Evolutionary conservation across 1,140 invertebrate species (phyloP), one percentile per base, ranked within the genome.

Genomic region (Lepidurus arcticus): DNA sequence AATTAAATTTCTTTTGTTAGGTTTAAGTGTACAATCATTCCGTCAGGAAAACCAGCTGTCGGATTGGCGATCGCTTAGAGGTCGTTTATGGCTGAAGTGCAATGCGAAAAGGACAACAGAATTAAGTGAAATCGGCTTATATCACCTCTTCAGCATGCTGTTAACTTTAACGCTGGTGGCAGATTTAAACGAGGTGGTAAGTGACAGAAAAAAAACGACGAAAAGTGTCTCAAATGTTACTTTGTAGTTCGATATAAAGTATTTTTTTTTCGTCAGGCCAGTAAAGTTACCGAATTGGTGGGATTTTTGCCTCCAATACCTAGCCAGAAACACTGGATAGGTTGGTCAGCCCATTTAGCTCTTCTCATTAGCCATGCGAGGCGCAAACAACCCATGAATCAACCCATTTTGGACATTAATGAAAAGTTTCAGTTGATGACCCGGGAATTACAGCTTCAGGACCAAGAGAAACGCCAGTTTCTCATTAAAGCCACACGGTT

Each of bases 101-200:
- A 65, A 65, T 16, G 8, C 53, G 53, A 65, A 65, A 65, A 13
- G n/a, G 13, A 21, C 21, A n/a, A 13, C 21, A 65, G 53, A 65
- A 65, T 21, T 65, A 3, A 65, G 13, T 21, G 53, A 65, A 65
- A 21, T 9, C 13, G 53, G 53, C 53, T 65, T 65, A 4, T 65
- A 65, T 16, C 53, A 65, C 53, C 13, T 65, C 16, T 65, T 65
- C 53, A 65, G 53, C 21, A n/a, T 65, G 53, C 53, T 65, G 16
- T 16, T 65, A 21, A 65, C 53, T 65, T 65, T 65, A 65, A 65
- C 53, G 53, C 53, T 65, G 13, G 53, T 65, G 16, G 53, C 53
- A 21, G 53, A 65, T 21, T n/a, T 16, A 65, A 9, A 16, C 13
- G 53, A 65, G 21, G n/a, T 65, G 8, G 53, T 65, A 65, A 7